Conservation (phyloP, 2,888 invertebrate genomes). For the Listrodromus nycthemerus region DNA sequence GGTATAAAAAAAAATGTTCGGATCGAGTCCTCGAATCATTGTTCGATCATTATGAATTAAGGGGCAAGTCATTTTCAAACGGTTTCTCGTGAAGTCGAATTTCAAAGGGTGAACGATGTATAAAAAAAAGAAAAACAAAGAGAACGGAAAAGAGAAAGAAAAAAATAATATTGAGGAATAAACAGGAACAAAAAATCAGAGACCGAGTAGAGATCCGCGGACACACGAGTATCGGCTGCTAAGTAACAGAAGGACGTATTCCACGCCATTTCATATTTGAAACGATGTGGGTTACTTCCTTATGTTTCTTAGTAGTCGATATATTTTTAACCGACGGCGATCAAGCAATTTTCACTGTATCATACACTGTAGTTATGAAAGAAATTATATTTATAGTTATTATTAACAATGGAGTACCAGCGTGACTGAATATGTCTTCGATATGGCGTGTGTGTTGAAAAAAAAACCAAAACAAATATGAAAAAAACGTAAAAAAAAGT, state of each 20-base stretch:
- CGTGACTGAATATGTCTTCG: slow-evolving; percentile 65
- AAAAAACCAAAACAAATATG: slow-evolving; percentile 15
- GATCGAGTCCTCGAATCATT: slow-evolving; percentile 62
- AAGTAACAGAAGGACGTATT: neutral
- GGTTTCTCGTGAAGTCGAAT: slow-evolving; percentile 14
- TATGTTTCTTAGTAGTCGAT: neutral
- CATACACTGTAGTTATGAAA: slow-evolving; percentile 79
- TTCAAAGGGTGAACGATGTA: slow-evolving; percentile 2
- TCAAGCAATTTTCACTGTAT: slow-evolving; percentile 77
- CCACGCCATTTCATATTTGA: neutral
- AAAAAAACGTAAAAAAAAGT: slow-evolving; percentile 23
- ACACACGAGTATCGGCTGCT: slow-evolving; percentile 38
- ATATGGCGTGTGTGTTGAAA: slow-evolving; percentile 53
- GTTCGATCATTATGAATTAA: slow-evolving; percentile 34
- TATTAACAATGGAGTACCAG: slow-evolving; percentile 65
- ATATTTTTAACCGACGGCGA: slow-evolving; percentile 69
- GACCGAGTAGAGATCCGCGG: slow-evolving; percentile 46
- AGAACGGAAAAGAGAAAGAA: slow-evolving; percentile 28
- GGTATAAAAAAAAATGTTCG: slow-evolving; percentile 58
- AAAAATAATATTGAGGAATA: slow-evolving; percentile 9
- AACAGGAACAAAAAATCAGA: slow-evolving; percentile 47
- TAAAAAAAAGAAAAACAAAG: slow-evolving; percentile 44
- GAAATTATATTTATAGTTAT: slow-evolving; percentile 81
- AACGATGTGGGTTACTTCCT: neutral
- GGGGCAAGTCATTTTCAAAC: slow-evolving; percentile 19